Evolutionary conservation across 2,797 vertebrate genomes (phyloP).

Genomic region (Prionace glauca): DNA sequence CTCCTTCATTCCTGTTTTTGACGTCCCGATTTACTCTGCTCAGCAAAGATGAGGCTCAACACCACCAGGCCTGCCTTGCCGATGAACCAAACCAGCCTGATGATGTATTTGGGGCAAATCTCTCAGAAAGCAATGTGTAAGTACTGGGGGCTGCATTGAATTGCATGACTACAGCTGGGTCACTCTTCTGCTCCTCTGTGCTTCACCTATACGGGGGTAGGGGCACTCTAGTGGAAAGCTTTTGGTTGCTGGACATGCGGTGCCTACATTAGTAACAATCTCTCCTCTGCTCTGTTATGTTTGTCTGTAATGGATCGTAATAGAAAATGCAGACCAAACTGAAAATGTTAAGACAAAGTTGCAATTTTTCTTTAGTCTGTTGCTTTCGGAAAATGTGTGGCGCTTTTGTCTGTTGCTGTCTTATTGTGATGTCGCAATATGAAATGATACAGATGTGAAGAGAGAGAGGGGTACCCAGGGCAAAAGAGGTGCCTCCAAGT

Average conservation of each 20-base stretch:
- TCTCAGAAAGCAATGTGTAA: neutral
- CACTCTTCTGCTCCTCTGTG: constrained; percentile 14
- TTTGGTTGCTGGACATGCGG: neutral
- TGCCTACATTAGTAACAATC: neutral
- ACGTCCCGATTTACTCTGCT: neutral
- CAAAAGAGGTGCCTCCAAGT: neutral
- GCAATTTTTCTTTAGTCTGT: neutral
- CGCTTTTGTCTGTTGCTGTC: neutral
- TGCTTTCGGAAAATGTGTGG: neutral
- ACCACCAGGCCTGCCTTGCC: neutral
- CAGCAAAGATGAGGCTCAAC: neutral
- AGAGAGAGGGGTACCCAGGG: neutral
- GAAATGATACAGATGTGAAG: neutral
- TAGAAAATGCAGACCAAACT: neutral
- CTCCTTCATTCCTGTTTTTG: constrained; percentile 10
- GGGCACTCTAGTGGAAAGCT: neutral
- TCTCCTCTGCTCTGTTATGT: neutral
- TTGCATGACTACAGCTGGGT: constrained; percentile 9
- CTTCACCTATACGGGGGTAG: neutral
- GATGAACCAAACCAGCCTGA: constrained; percentile 10
- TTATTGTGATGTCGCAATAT: too few species aligned
- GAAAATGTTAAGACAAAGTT: neutral
- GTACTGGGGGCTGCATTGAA: constrained; percentile 2
- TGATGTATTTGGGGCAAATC: constrained; percentile 19
- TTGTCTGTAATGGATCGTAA: neutral